Evolutionary conservation across 2,797 vertebrate genomes (phyloP).

Genomic region (Argyrosomus regius): DNA sequence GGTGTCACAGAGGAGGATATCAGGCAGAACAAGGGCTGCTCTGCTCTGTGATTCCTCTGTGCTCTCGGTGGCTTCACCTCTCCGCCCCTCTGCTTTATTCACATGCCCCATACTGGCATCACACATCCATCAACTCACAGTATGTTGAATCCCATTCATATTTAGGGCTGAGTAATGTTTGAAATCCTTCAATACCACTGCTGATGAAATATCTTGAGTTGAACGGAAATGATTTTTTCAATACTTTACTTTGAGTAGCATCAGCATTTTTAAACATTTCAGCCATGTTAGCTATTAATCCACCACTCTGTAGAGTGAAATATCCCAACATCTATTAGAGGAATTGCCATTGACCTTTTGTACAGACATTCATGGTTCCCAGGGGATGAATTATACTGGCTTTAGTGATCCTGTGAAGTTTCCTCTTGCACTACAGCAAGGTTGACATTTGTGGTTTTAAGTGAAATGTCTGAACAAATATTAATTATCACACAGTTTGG

Average conservation of each 20-base stretch:
- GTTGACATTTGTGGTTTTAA: background rate
- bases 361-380: too few relatives aligned
- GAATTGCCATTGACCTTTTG: background rate
- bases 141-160: conserved; percentile 19
- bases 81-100: conserved; percentile 8
- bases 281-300: background rate
- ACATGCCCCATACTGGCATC: background rate
- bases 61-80: conserved; percentile 32
- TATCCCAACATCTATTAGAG: background rate
- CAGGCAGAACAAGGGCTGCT: conserved; percentile 61
- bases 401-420: too few relatives aligned
- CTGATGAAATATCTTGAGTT: too few relatives aligned
- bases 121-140: background rate
- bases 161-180: background rate
- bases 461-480: background rate
- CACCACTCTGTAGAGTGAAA: background rate
- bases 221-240: too few relatives aligned
- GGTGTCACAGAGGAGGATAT: conserved; percentile 74
- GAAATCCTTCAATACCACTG: background rate
- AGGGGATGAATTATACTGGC: too few relatives aligned
- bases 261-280: background rate
- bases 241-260: too few relatives aligned
- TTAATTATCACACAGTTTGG: too few relatives aligned
- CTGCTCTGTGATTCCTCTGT: conserved; percentile 52
- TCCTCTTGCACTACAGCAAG: too few relatives aligned